Evolutionary conservation across 2,888 invertebrate genomes (phyloP).

Genomic region (Tipula helvola): DNA sequence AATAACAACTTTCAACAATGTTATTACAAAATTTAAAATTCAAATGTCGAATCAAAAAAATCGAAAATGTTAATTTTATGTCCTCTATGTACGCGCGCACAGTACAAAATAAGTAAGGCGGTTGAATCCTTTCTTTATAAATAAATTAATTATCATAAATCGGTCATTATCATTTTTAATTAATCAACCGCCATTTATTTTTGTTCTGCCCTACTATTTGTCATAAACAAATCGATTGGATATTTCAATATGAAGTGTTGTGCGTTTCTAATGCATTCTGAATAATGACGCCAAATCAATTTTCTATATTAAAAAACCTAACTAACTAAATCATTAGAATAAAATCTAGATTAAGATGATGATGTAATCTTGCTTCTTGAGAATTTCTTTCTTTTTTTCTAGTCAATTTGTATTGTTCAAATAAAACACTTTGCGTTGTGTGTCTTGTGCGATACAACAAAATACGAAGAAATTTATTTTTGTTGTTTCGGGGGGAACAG

Average conservation of each 20-base stretch:
- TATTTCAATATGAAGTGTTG: neutral
- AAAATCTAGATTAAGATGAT: neutral
- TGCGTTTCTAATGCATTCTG: neutral
- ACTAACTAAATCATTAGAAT: neutral
- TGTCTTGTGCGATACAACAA: neutral
- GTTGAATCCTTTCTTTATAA: neutral
- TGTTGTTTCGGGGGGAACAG: neutral
- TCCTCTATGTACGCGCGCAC: neutral
- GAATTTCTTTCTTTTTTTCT: neutral
- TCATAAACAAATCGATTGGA: neutral
- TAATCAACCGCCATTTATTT: neutral
- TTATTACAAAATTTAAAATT: neutral
- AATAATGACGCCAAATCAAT: neutral
- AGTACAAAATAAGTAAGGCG: neutral
- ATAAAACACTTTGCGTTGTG: neutral
- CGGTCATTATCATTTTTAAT: slow-evolving; percentile 4
- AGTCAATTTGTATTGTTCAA: too few relatives aligned
- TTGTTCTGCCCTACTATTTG: neutral
- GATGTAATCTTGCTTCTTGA: neutral
- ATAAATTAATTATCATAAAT: neutral
- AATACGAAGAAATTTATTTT: neutral
- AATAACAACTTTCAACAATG: neutral
- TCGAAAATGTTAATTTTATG: neutral
- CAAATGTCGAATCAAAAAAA: neutral
- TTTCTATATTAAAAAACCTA: neutral